phyloP scores from a whole-genome alignment of 1,140 invertebrate genomes.

The Antheraea mylitta region DNA sequence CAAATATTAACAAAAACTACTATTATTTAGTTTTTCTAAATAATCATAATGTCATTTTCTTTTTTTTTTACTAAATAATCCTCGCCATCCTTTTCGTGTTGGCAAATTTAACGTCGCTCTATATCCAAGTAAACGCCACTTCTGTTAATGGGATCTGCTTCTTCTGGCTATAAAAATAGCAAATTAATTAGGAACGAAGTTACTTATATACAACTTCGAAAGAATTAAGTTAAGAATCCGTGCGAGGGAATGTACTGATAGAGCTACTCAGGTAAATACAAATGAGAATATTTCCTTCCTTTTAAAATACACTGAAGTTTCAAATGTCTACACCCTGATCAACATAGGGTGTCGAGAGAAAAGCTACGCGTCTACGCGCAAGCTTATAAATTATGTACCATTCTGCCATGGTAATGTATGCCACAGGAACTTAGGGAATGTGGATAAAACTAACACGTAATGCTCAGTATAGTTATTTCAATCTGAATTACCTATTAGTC shows the following conservation, averaged over 20 bases:
- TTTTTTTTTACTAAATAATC: constrained; percentile 3
- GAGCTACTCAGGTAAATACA: background rate
- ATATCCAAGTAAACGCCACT: constrained; percentile 32
- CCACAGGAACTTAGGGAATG: background rate
- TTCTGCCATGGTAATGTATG: background rate
- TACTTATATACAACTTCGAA: background rate
- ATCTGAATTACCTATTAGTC: too few relatives aligned
- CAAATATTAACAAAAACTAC: too few relatives aligned
- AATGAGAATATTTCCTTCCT: background rate
- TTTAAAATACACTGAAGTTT: background rate
- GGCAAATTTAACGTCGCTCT: constrained; percentile 42
- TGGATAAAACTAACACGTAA: background rate
- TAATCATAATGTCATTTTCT: too few relatives aligned
- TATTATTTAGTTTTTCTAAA: too few relatives aligned
- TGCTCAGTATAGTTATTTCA: too few relatives aligned
- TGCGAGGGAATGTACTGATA: constrained; percentile 44
- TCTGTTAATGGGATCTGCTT: constrained; percentile 13
- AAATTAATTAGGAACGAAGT: background rate
- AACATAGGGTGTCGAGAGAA: background rate
- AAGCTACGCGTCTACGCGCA: background rate
- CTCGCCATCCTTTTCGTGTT: constrained; percentile 44
- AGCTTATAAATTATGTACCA: background rate
- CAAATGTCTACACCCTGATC: background rate
- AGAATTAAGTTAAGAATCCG: constrained; percentile 24
- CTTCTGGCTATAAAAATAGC: constrained; percentile 15